phyloP scores from a whole-genome alignment of 1,140 invertebrate genomes.

The Drosophila albomicans region DNA sequence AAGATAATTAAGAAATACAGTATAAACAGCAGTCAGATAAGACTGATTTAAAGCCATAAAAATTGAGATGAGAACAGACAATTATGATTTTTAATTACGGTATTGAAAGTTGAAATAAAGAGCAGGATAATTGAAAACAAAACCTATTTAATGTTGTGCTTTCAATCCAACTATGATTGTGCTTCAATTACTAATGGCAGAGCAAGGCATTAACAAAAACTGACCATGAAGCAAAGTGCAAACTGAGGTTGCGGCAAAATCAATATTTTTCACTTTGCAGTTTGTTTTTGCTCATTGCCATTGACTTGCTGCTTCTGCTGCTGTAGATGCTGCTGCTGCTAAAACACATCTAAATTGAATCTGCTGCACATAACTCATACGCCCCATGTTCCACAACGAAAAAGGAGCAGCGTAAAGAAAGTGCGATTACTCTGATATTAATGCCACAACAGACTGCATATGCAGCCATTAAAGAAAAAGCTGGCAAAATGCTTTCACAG shows the following conservation, averaged over 20 bases:
- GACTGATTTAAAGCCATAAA: too few species aligned
- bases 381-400: conserved; percentile 20
- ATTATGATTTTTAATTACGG: too few species aligned
- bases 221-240: neutral
- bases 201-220: neutral
- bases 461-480: conserved; percentile 38
- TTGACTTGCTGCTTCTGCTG: neutral
- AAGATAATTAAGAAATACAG: too few species aligned
- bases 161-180: neutral
- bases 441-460: conserved; percentile 48
- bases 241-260: neutral
- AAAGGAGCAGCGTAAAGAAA: conserved; percentile 27
- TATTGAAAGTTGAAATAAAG: too few species aligned
- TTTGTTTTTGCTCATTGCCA: conserved; percentile 5
- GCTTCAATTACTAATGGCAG: neutral
- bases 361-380: conserved; percentile 57
- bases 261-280: conserved; percentile 23
- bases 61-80: too few species aligned
- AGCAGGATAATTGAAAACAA: too few species aligned
- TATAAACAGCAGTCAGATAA: too few species aligned
- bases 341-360: conserved; percentile 31
- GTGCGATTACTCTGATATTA: conserved; percentile 40
- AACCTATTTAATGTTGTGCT: too few species aligned
- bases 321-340: neutral
- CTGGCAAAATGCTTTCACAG: conserved; percentile 10